phyloP scores from a whole-genome alignment of 2,797 vertebrate genomes.

The Calcarius lapponicus region DNA sequence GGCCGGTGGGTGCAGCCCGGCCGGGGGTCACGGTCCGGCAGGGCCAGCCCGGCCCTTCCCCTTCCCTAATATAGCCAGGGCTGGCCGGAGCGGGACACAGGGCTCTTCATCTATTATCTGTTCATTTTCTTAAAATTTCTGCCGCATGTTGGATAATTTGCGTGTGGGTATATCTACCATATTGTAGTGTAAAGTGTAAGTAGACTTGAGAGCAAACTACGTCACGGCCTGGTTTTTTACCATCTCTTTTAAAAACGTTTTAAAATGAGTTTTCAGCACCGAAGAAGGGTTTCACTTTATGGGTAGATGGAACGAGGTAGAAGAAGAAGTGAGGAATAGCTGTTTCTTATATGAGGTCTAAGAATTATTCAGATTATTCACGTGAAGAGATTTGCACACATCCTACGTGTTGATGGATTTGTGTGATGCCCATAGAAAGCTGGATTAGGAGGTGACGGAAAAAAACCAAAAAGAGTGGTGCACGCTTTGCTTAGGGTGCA shows the following conservation, averaged over 20 bases:
- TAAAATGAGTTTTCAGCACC: background rate
- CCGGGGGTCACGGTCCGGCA: background rate
- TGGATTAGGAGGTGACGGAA: background rate
- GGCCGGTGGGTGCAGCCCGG: background rate
- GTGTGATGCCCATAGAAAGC: background rate
- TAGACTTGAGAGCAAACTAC: background rate
- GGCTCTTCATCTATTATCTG: background rate
- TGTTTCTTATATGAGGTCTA: background rate
- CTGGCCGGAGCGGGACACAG: background rate
- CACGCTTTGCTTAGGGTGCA: background rate
- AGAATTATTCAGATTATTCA: background rate
- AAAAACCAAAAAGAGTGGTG: background rate
- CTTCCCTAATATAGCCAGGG: conserved; percentile 16
- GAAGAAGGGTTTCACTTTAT: background rate
- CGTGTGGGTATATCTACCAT: background rate
- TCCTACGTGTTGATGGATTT: background rate
- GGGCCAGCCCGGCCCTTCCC: background rate
- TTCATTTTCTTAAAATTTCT: background rate
- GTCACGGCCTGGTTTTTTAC: background rate
- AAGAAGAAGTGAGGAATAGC: background rate
- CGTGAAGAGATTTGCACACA: background rate
- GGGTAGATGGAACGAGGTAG: background rate
- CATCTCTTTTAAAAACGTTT: background rate
- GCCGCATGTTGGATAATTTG: background rate
- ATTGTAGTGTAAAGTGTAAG: background rate